Evolutionary conservation across 2,113 vertebrate species (phyloP), one percentile per base, ranked within the genome.

Genomic region (Hippocampus mohnikei): DNA sequence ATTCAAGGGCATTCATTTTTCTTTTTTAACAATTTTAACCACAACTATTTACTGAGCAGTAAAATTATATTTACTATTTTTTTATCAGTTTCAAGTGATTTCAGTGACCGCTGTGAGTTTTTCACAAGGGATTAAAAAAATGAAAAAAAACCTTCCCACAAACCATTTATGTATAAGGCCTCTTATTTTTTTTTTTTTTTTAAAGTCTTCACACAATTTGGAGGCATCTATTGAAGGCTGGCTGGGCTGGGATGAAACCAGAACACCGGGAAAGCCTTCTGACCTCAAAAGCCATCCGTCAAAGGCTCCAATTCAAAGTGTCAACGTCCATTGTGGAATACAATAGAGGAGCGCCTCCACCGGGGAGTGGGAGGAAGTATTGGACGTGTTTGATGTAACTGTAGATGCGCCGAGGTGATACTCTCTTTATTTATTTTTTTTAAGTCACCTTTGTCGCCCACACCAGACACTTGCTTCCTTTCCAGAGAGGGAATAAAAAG

Each of bases 281-380:
- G 88, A 90, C 90, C 88, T 90, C 90, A 89, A 90, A 89, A 81
- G 85, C 71, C 78, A 90, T 91, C 87, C 88, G 89, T 91, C 90
- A 90, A 83, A 82, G 84, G 75, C 83, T 87, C 81, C 88, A 87
- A 88, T 89, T 89, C 88, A 89, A 83, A 85, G 84, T 90, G 90
- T 90, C 90, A 88, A 79, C 78, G 76, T 85, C 87, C 82, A 87
- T 90, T 91, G 88, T 90, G 60, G 18, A 44, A 77, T 60, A 91
- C 90, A 90, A 91, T 84, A 59, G 81, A 68, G 69, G 66, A 89
- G 84, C 85, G 83, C 84, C 87, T 81, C 83, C 89, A 88, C 74
- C 86, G 85, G 88, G 90, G 88, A 89, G 86, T 85, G 87, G 85
- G 86, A 91, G 87, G 88, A 90, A 91, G 89, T 90, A 89, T 87